Conservation (phyloP, 2,113 vertebrate species). For the Bettongia penicillata region DNA sequence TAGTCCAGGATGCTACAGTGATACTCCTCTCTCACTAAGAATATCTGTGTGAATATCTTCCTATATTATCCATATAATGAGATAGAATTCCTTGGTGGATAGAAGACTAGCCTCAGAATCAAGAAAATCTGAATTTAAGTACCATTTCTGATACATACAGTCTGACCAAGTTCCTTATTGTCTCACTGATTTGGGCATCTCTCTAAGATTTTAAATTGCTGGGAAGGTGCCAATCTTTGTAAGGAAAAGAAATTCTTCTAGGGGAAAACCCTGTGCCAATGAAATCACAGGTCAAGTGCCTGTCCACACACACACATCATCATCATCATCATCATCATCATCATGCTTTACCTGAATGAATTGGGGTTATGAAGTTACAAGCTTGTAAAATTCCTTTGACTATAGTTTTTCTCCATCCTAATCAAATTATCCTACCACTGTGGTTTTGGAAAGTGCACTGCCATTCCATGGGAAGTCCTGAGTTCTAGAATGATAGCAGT, state of each 20-base stretch:
- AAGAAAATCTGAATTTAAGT: not conserved
- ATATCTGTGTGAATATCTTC: not conserved
- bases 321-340: too few relatives aligned
- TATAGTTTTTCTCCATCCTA: not conserved
- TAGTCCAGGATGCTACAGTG: not conserved
- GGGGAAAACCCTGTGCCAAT: not conserved
- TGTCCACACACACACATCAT: too few relatives aligned
- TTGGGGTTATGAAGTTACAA: not conserved
- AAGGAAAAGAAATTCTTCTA: not conserved
- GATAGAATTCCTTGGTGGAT: too few relatives aligned
- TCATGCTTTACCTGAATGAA: not conserved
- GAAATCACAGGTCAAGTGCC: not conserved
- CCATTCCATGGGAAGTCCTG: not conserved
- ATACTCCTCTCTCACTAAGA: not conserved
- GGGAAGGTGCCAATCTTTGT: not conserved
- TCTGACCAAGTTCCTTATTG: not conserved
- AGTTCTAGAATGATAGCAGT: not conserved
- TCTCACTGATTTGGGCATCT: not conserved
- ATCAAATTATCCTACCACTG: not conserved
- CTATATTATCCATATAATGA: not conserved
- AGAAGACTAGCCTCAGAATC: too few relatives aligned
- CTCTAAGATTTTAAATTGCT: not conserved
- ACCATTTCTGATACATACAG: not conserved
- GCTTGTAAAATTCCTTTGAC: not conserved
- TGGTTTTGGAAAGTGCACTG: not conserved